Percentiles rank a stretch among this genome's conserved stretches.
Evolutionary conservation across 1,140 invertebrate species (phyloP).

Genomic region (Trachelipus rathkii): DNA sequence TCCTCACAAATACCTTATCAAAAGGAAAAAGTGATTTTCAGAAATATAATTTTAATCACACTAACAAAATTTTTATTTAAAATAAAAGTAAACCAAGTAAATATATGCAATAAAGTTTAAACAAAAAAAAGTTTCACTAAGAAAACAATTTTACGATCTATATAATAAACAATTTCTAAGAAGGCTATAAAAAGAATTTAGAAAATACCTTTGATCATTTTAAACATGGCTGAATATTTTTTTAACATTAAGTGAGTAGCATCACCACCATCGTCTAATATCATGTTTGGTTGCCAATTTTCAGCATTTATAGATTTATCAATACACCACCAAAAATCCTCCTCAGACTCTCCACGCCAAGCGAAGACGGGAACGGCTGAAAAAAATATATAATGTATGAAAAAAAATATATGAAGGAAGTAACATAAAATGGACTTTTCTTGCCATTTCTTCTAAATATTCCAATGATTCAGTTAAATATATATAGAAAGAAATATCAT

Average conservation of each 20-base stretch:
- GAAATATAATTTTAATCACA: too few species aligned
- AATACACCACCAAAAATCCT: conserved; percentile 99
- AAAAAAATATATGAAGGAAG: too few species aligned
- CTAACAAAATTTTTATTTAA: too few species aligned
- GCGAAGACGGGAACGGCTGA: conserved; percentile 80
- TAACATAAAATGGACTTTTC: too few species aligned
- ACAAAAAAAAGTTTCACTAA: too few species aligned
- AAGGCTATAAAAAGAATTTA: background rate
- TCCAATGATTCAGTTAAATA: too few species aligned
- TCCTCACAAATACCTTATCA: conserved; percentile 88
- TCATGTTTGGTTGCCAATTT: conserved; percentile 98
- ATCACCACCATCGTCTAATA: conserved; percentile 95
- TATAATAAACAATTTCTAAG: background rate
- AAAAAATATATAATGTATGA: conserved; percentile 22
- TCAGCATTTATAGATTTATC: conserved; percentile 87
- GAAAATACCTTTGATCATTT: conserved; percentile 78
- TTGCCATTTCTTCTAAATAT: too few species aligned
- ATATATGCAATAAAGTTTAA: too few species aligned
- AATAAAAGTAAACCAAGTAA: too few species aligned
- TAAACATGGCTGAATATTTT: conserved; percentile 92
- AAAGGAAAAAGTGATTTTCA: conserved; percentile 42
- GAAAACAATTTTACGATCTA: too few species aligned
- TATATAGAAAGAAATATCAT: too few species aligned
- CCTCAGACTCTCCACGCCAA: conserved; percentile 92
- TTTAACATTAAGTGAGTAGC: conserved; percentile 95